These are phyloP conservation scores for Tenthredo mesomela DNA, from an alignment of 2,888 invertebrate species.

Conservation along the genomic window DNA sequence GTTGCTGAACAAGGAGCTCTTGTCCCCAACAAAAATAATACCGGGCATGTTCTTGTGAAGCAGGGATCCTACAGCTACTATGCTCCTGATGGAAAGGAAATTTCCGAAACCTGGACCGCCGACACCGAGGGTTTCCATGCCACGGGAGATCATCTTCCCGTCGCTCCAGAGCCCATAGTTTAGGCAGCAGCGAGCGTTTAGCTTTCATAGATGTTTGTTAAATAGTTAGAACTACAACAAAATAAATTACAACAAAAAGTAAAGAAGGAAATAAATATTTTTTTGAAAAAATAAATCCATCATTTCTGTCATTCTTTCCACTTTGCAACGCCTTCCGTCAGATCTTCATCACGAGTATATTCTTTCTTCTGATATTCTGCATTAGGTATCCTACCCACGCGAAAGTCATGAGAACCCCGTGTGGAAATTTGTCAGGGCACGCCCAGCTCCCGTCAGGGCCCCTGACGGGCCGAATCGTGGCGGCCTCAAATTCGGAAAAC, in stretches of 20 bases:
- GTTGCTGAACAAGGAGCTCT: constrained; percentile 60
- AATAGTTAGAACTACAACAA: background rate
- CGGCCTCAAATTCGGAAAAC: no score
- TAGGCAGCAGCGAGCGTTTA: background rate
- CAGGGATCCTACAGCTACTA: constrained; percentile 62
- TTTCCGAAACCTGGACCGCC: constrained; percentile 60
- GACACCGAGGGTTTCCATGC: constrained; percentile 60
- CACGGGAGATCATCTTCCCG: constrained; percentile 59
- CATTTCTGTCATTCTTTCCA: background rate
- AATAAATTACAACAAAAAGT: background rate
- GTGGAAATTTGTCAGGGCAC: no score
- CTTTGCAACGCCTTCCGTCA: background rate
- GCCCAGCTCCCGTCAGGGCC: no score
- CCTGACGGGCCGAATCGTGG: no score
- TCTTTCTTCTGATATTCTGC: background rate
- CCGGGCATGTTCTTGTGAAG: constrained; percentile 61
- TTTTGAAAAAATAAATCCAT: background rate
- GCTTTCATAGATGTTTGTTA: constrained; percentile 19
- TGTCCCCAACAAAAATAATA: constrained; percentile 58
- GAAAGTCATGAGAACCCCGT: background rate
- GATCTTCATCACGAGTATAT: background rate
- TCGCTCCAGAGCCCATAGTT: background rate
- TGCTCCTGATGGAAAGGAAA: constrained; percentile 60
- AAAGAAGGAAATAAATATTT: background rate
- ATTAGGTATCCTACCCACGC: background rate